Conservation (phyloP, 2,113 vertebrate genomes). For the Lophotis ruficrista region DNA sequence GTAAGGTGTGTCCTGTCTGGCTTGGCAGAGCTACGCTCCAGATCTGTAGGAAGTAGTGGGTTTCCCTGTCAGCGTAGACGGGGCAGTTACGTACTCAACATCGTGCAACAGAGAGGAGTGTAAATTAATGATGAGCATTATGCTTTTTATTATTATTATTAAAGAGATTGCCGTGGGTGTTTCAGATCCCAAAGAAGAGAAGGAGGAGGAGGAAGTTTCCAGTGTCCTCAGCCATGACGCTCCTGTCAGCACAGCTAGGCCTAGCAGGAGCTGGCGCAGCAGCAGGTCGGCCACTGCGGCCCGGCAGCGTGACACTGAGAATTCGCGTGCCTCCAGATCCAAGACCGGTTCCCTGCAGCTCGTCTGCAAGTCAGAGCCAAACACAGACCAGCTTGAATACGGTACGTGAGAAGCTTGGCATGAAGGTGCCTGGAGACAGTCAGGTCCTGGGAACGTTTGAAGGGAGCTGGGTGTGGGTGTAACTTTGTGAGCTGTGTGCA, state of each 20-base stretch:
- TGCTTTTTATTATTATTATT: not conserved
- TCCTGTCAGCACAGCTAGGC: conserved; percentile 10
- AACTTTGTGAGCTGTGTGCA: not conserved
- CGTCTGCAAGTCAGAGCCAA: conserved; percentile 90
- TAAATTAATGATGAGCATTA: not conserved
- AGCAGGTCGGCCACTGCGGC: conserved; percentile 60
- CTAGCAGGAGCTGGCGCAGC: conserved; percentile 75
- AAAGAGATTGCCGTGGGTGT: not conserved
- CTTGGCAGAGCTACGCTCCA: not conserved
- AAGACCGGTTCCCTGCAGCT: conserved; percentile 76
- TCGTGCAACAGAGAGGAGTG: not conserved
- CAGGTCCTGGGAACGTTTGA: not conserved
- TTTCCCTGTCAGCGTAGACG: not conserved
- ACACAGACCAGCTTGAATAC: conserved; percentile 78
- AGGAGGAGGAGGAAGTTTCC: conserved; percentile 70
- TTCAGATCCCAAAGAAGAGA: conserved; percentile 82
- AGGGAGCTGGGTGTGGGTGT: not conserved
- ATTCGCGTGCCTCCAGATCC: conserved; percentile 72
- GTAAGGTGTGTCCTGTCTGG: not conserved
- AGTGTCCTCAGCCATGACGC: conserved; percentile 41
- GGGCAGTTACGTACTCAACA: not conserved
- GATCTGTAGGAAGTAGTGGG: no score
- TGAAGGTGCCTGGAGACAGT: not conserved
- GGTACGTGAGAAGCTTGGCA: conserved; percentile 61
- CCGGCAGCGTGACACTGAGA: conserved; percentile 72